phyloP scores from a whole-genome alignment of 2,888 invertebrate genomes.

The Hipparchia semele region DNA sequence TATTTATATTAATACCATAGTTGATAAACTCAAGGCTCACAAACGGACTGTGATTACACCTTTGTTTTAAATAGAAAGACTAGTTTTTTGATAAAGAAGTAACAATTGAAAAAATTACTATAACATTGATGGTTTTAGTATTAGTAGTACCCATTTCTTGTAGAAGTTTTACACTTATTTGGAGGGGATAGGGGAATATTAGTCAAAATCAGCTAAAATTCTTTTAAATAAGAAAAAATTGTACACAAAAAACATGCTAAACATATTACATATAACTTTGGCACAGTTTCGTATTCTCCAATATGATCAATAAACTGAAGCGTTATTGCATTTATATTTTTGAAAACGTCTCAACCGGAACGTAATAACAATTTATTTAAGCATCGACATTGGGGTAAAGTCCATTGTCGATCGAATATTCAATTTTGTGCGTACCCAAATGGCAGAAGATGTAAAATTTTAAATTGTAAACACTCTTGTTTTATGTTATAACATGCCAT shows the following conservation, averaged over 20 bases:
- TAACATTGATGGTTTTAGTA: too few species aligned
- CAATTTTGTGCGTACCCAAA: not conserved
- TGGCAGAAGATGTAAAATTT: not conserved
- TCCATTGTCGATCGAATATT: constrained; percentile 5
- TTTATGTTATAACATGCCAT: not conserved
- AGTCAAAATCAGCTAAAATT: too few species aligned
- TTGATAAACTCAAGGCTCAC: too few species aligned
- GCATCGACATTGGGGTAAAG: not conserved
- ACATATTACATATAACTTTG: not conserved
- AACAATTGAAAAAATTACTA: too few species aligned
- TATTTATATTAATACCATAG: too few species aligned
- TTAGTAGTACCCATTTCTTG: too few species aligned
- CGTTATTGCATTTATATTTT: not conserved
- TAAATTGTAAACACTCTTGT: constrained; percentile 8
- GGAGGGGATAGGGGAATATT: too few species aligned
- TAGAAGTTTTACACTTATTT: too few species aligned
- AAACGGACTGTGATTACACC: too few species aligned
- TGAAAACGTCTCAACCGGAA: not conserved
- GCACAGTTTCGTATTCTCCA: not conserved
- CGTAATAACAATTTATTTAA: not conserved
- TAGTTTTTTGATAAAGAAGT: too few species aligned
- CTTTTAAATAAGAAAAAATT: not conserved
- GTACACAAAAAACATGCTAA: not conserved
- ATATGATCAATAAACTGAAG: not conserved
- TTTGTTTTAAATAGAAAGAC: too few species aligned